Conservation (phyloP, 2,888 invertebrate genomes). For the Abrostola tripartita region DNA sequence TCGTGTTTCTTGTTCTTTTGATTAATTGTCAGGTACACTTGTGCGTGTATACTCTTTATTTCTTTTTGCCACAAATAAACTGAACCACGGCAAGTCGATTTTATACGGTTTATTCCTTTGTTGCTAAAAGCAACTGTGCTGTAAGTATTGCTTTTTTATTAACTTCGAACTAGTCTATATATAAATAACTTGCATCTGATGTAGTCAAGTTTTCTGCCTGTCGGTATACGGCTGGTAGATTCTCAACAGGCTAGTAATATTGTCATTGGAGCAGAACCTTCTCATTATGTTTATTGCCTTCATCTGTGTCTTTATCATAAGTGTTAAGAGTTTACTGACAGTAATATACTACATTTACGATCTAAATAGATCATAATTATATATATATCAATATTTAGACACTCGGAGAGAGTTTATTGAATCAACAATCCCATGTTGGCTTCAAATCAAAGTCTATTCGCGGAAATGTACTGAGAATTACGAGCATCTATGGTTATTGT, state of each 20-base stretch:
- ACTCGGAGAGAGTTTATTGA: no score
- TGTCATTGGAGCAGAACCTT: background rate
- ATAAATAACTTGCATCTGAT: conserved; percentile 39
- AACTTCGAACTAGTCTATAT: conserved; percentile 22
- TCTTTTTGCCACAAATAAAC: conserved; percentile 17
- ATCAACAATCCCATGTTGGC: no score
- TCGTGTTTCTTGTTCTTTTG: no score
- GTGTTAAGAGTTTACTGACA: no score
- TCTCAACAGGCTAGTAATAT: background rate
- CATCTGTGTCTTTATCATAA: no score
- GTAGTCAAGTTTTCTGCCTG: conserved; percentile 11
- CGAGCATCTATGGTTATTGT: background rate
- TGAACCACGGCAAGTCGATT: conserved; percentile 10
- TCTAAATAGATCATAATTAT: no score
- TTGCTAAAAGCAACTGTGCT: conserved; percentile 3
- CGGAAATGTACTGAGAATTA: no score
- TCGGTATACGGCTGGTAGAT: background rate
- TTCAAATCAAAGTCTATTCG: no score
- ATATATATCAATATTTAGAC: no score
- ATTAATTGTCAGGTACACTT: background rate
- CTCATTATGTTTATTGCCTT: no score
- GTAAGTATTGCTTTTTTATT: conserved; percentile 18
- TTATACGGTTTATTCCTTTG: conserved; percentile 8
- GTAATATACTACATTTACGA: no score
- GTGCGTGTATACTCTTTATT: conserved; percentile 3